A percentile compares a stretch with the other conserved stretches of the same genome.
Conservation (phyloP, 2,888 invertebrate species). For the Trichogramma dendrolimi region DNA sequence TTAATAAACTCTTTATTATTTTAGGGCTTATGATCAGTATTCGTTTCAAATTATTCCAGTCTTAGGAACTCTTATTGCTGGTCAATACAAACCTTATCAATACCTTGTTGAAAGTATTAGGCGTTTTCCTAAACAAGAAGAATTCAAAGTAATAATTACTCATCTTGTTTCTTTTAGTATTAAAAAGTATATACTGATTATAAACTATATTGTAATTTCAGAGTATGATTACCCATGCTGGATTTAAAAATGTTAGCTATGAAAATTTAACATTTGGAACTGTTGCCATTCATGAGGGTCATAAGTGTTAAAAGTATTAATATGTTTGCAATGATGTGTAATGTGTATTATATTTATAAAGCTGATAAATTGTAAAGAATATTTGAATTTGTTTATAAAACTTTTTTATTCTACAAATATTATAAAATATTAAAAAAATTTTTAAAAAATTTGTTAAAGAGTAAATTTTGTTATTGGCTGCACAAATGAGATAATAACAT, state of each 20-base stretch:
- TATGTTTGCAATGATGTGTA: neutral
- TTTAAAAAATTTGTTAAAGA: constrained; percentile 19
- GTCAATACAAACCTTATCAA: constrained; percentile 94
- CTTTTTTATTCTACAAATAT: constrained; percentile 42
- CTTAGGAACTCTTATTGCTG: constrained; percentile 87
- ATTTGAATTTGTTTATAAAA: no score
- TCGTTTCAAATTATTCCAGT: constrained; percentile 97
- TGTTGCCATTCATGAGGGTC: constrained; percentile 93
- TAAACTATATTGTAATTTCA: constrained; percentile 62
- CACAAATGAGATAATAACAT: constrained; percentile 21
- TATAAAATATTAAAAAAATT: constrained; percentile 42
- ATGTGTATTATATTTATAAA: neutral
- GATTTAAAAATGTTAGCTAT: constrained; percentile 81
- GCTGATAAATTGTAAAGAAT: neutral
- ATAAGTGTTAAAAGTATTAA: constrained; percentile 65
- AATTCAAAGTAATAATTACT: constrained; percentile 41
- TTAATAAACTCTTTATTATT: constrained; percentile 31
- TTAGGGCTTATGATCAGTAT: constrained; percentile 88
- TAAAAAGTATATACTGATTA: constrained; percentile 3
- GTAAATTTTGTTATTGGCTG: constrained; percentile 8
- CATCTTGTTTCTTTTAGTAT: constrained; percentile 4
- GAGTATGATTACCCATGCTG: constrained; percentile 81
- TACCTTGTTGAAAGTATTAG: constrained; percentile 98
- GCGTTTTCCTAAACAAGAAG: constrained; percentile 86
- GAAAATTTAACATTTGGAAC: constrained; percentile 89